These are phyloP conservation scores for Liasis olivaceus DNA, from an alignment of 2,797 vertebrate genomes.

Conservation along the genomic window DNA sequence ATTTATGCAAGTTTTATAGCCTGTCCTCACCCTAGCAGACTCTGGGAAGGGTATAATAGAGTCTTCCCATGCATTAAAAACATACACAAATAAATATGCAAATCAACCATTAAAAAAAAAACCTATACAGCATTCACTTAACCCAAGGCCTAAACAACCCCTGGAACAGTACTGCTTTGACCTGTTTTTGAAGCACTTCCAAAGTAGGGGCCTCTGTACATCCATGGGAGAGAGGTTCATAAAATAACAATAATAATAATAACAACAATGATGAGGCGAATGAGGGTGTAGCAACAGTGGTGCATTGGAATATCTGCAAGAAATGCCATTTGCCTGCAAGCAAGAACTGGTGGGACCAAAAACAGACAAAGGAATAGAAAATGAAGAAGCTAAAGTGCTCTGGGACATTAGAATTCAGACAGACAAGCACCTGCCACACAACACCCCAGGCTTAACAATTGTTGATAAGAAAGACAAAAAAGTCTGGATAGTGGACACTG, in stretches of 20 bases:
- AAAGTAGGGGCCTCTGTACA: neutral
- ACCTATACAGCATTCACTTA: neutral
- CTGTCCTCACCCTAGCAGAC: neutral
- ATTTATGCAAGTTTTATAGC: neutral
- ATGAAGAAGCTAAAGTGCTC: no score
- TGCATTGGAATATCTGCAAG: no score
- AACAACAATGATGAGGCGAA: no score
- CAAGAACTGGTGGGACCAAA: no score
- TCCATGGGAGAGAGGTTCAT: neutral
- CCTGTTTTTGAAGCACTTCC: neutral
- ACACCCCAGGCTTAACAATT: no score
- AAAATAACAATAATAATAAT: neutral
- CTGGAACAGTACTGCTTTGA: neutral
- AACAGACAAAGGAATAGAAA: no score
- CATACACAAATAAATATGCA: neutral
- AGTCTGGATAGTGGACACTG: no score
- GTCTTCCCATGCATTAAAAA: neutral
- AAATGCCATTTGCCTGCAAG: no score
- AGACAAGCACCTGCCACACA: no score
- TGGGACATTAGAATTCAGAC: no score
- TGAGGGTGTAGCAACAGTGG: no score
- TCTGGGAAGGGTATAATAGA: neutral
- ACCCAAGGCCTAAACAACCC: neutral
- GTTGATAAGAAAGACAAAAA: no score
- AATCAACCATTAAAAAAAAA: neutral